Conservation (phyloP, 2,113 vertebrate genomes). For the Butorides virescens region DNA sequence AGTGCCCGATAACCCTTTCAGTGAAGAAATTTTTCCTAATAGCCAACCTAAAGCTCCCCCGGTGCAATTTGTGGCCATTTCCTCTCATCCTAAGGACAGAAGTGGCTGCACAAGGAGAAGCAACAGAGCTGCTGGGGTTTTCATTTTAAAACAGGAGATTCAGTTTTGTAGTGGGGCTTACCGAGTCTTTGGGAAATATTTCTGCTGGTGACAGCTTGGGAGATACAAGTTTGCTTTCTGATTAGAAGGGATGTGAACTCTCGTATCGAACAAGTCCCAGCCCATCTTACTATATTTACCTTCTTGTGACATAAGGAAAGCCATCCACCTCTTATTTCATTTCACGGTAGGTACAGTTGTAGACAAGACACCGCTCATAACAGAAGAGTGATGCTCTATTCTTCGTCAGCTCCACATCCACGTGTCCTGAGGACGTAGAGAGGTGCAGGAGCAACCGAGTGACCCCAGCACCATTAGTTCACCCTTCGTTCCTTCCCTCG, state of each 20-base stretch:
- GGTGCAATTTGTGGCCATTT: too few relatives aligned
- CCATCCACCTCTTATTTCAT: neutral
- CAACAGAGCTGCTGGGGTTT: accelerated
- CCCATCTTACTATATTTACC: neutral
- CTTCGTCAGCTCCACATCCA: neutral
- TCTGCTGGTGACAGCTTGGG: neutral
- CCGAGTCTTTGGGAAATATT: neutral
- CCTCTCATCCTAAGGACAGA: neutral
- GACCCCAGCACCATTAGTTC: neutral
- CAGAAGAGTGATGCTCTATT: neutral
- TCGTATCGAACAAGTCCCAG: neutral
- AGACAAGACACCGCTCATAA: neutral
- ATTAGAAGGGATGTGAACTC: neutral
- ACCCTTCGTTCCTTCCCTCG: neutral
- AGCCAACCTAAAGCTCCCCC: too few relatives aligned
- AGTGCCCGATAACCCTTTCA: too few relatives aligned
- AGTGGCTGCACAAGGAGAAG: neutral
- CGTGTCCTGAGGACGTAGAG: neutral
- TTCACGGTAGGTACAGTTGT: neutral
- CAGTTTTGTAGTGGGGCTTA: neutral
- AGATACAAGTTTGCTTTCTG: neutral
- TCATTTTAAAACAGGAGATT: neutral
- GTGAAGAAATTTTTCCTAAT: too few relatives aligned
- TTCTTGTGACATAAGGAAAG: neutral
- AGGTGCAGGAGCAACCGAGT: neutral